A percentile compares a stretch with the other conserved stretches of the same genome.
phyloP scores from a whole-genome alignment of 2,888 invertebrate species.

The Spodoptera picta region DNA sequence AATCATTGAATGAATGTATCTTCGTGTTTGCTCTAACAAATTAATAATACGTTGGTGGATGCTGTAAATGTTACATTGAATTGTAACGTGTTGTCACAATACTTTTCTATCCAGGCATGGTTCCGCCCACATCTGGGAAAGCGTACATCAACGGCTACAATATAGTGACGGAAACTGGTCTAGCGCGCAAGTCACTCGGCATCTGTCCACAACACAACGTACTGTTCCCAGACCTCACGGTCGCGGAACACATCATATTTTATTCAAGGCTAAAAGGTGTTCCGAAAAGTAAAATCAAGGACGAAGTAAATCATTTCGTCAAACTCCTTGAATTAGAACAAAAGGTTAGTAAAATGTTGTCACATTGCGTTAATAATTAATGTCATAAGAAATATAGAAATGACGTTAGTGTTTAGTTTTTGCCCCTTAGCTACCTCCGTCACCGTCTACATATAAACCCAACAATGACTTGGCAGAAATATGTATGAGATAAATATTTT shows the following conservation, averaged over 20 bases:
- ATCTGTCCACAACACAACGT: constrained; percentile 96
- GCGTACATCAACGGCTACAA: constrained; percentile 92
- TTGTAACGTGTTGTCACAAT: not conserved
- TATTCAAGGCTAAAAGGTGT: constrained; percentile 93
- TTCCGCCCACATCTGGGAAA: constrained; percentile 91
- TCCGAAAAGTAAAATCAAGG: constrained; percentile 80
- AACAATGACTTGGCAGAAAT: constrained; percentile 19
- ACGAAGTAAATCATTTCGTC: constrained; percentile 91
- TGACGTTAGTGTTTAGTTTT: constrained; percentile 28
- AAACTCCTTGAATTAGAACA: constrained; percentile 90
- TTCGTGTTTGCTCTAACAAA: constrained; percentile 1
- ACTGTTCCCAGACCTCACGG: constrained; percentile 94
- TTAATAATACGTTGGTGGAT: constrained; percentile 3
- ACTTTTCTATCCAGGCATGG: constrained; percentile 85
- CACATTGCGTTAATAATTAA: constrained; percentile 11
- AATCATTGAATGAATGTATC: constrained; percentile 17
- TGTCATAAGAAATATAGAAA: not conserved
- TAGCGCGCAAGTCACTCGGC: constrained; percentile 92
- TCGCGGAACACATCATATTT: constrained; percentile 94
- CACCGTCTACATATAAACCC: constrained; percentile 1
- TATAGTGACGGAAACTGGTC: constrained; percentile 91
- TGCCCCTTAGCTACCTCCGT: constrained; percentile 19
- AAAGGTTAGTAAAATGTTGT: constrained; percentile 81
- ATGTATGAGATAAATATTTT: constrained; percentile 3
- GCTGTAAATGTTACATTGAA: not conserved